Conservation (phyloP, 2,888 invertebrate genomes). For the Aphodius sticticus region DNA sequence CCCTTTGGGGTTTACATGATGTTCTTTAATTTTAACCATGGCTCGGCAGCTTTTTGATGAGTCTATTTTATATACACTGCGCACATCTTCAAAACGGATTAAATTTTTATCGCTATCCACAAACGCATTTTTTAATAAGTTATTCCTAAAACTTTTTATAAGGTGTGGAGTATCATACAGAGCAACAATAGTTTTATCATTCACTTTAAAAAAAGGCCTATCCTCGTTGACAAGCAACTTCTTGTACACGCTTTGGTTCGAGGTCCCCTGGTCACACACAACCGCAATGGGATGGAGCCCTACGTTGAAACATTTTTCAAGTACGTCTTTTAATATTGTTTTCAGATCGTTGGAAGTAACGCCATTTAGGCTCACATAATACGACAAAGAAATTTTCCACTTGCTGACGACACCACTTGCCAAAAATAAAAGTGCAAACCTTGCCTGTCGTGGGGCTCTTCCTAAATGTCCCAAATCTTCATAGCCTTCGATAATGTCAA, state of each 20-base stretch:
- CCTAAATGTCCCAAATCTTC: conserved; percentile 34
- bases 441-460: conserved; percentile 24
- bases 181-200: conserved; percentile 17
- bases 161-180: no score
- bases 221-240: conserved; percentile 16
- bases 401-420: conserved; percentile 23
- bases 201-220: conserved; percentile 29
- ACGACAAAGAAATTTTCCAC: conserved; percentile 32
- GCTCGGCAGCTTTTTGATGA: conserved; percentile 14
- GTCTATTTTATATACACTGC: conserved; percentile 20
- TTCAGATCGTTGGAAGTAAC: conserved; percentile 13
- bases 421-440: conserved; percentile 28
- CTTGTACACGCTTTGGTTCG: conserved; percentile 25
- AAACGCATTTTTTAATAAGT: no score
- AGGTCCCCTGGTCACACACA: no score
- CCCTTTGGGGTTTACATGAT: conserved; percentile 22
- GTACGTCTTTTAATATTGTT: conserved; percentile 18
- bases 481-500: conserved; percentile 36
- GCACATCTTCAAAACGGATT: conserved; percentile 28
- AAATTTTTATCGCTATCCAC: conserved; percentile 6
- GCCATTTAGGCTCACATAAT: conserved; percentile 26
- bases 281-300: conserved; percentile 24
- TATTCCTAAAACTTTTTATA: no score
- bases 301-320: conserved; percentile 20
- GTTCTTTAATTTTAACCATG: conserved; percentile 24